Evolutionary conservation across 1,140 invertebrate species (phyloP).

Genomic region (Temnothorax curvispinosus): DNA sequence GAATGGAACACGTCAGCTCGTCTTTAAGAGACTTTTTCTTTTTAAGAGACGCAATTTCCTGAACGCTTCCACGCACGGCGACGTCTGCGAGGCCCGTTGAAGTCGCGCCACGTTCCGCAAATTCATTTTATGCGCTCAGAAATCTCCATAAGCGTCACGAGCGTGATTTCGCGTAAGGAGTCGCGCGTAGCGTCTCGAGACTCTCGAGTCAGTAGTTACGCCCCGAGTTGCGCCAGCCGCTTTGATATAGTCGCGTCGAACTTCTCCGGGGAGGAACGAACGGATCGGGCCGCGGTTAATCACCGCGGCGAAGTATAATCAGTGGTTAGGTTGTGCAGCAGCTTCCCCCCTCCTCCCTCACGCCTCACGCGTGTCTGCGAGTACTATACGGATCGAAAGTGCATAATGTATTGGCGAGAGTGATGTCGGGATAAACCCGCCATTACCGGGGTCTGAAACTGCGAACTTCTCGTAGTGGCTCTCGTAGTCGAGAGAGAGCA

Average conservation of each 20-base stretch:
- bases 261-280: constrained; percentile 27
- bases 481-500: not conserved
- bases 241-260: constrained; percentile 25
- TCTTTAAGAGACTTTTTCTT: not conserved
- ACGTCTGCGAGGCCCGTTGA: not conserved
- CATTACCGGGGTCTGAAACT: constrained; percentile 21
- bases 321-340: constrained; percentile 19
- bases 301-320: constrained; percentile 64
- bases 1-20: not conserved
- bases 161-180: not conserved
- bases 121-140: not conserved
- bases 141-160: not conserved
- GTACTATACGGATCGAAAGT: constrained; percentile 18
- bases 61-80: not conserved
- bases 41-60: not conserved
- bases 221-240: constrained; percentile 12
- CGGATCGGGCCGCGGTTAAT: constrained; percentile 59
- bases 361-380: not conserved
- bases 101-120: not conserved
- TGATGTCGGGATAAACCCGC: constrained; percentile 38
- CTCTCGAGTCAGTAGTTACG: not conserved
- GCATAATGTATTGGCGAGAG: constrained; percentile 30
- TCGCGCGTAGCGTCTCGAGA: not conserved
- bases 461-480: constrained; percentile 23
- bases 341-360: too few species aligned